Base-by-base conservation (phyloP, 2,797 vertebrate genomes). In the Amniataba percoides region DNA sequence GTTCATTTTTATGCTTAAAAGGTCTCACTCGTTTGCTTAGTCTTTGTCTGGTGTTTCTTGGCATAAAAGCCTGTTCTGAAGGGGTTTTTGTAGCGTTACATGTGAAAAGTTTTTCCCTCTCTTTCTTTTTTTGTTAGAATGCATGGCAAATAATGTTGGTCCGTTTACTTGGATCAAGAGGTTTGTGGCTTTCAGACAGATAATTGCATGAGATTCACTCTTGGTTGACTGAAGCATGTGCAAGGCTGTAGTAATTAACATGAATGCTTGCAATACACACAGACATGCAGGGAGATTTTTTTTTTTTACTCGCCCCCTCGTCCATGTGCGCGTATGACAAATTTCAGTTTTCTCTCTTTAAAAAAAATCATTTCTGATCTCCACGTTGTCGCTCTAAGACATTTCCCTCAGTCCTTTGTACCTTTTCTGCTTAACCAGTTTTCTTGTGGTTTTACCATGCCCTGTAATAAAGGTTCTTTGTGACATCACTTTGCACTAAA, bases 361-460 rank as follows among this genome's bases (percentile, higher is more conserved):
- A 31, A 31, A 31, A 36, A 60, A 65, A 70, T 64, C 55, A 70
- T 77, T 78, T 85, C 81, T 84, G 56, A 81, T 71, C 66, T 89
- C 48, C 21, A 62, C 7, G 12, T 87, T 87, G 69, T 74, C 49
- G 2, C 67, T 88, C 78, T 77, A 68, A 51, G 79, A 74, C 53
- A 68, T 74, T 75, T 78, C 49, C 75, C 77, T 48, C 71, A 52
- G 15, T 78, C 77, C 59, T 77, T 61, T 70, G 23, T 56, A 53
- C 77, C 74, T 78, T 74, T 71, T 69, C 62, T 84, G 61, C 82
- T 65, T 18, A 60, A 36, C 51, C 34, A 14, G 31, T 63, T 48
- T 77, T 62, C 67, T 57, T 88, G 71, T 90, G 77, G 67, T 92
- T 88, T 84, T 66, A 70, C 39, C n/a, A 7, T 63, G 0, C 65